Evolutionary conservation across 1,140 invertebrate genomes (phyloP).

Genomic region (Drosophila albomicans): DNA sequence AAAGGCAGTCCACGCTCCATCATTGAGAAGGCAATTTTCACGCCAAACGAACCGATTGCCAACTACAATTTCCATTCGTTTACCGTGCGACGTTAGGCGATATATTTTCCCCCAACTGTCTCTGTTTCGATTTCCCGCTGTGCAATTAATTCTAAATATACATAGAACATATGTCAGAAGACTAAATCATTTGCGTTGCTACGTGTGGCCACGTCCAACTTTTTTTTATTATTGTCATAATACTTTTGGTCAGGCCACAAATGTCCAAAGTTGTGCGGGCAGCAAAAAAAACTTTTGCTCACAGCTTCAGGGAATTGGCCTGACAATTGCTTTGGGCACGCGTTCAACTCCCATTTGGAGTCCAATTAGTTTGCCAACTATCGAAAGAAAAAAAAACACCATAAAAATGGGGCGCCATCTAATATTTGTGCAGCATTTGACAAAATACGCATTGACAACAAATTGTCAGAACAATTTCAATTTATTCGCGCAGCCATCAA

Average conservation of each 20-base stretch:
- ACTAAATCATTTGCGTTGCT: constrained; percentile 5
- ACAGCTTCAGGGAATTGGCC: constrained; percentile 24
- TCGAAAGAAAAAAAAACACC: constrained; percentile 12
- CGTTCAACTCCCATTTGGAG: constrained; percentile 21
- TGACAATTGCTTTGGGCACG: constrained; percentile 37
- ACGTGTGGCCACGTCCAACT: constrained; percentile 40
- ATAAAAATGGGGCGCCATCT: constrained; percentile 1
- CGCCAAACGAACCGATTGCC: constrained; percentile 48
- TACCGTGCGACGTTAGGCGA: constrained; percentile 43
- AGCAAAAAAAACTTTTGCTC: constrained; percentile 5
- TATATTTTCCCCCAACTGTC: not conserved
- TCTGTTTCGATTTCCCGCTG: not conserved
- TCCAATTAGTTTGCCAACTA: constrained; percentile 57
- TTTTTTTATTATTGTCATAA: constrained; percentile 26
- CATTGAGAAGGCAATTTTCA: constrained; percentile 61
- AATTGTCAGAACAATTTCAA: constrained; percentile 76
- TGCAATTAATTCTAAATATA: constrained; percentile 14
- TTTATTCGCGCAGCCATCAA: constrained; percentile 63
- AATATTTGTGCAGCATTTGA: constrained; percentile 51
- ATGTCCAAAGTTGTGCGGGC: constrained; percentile 45
- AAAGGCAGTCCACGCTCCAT: constrained; percentile 63
- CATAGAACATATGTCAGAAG: constrained; percentile 2
- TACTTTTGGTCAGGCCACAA: constrained; percentile 39
- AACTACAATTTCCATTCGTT: constrained; percentile 46
- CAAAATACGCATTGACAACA: constrained; percentile 34